Evolutionary conservation across 1,140 invertebrate genomes (phyloP).

Genomic region (Drosophila suzukii): DNA sequence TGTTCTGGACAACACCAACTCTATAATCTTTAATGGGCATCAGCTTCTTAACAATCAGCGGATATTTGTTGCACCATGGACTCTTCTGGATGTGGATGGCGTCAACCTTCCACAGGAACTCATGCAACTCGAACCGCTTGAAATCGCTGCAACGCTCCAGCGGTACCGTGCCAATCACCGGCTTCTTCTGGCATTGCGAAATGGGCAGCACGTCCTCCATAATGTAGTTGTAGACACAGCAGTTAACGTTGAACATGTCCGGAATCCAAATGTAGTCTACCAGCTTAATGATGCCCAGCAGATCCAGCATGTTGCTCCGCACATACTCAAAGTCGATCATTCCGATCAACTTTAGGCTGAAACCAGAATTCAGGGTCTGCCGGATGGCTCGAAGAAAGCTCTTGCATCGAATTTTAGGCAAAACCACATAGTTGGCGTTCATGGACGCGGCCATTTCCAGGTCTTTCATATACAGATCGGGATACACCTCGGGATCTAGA

Average conservation of each 20-base stretch:
- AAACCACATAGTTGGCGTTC: conserved; percentile 65
- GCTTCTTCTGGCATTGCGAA: conserved; percentile 66
- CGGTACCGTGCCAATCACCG: conserved; percentile 75
- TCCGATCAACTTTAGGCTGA: conserved; percentile 65
- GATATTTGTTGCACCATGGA: conserved; percentile 79
- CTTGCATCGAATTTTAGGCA: conserved; percentile 76
- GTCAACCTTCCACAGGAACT: conserved; percentile 75
- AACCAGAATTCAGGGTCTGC: conserved; percentile 22
- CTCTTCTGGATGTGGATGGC: conserved; percentile 81
- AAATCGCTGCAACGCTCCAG: conserved; percentile 78
- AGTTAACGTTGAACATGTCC: conserved; percentile 67
- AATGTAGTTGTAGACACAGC: conserved; percentile 70
- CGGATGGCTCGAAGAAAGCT: conserved; percentile 56
- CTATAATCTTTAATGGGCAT: conserved; percentile 73
- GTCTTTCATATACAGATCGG: conserved; percentile 51
- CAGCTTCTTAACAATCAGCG: conserved; percentile 79
- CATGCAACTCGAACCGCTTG: conserved; percentile 72
- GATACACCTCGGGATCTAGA: conserved; percentile 30
- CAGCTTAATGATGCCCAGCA: conserved; percentile 72
- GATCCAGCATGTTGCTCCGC: conserved; percentile 74
- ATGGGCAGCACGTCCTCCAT: conserved; percentile 76
- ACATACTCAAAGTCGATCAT: conserved; percentile 79
- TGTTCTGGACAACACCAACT: conserved; percentile 56
- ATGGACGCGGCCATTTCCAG: conserved; percentile 36
- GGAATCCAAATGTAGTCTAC: conserved; percentile 80